Evolutionary conservation across 2,113 vertebrate genomes (phyloP).

Genomic region (Burhinus oedicnemus): DNA sequence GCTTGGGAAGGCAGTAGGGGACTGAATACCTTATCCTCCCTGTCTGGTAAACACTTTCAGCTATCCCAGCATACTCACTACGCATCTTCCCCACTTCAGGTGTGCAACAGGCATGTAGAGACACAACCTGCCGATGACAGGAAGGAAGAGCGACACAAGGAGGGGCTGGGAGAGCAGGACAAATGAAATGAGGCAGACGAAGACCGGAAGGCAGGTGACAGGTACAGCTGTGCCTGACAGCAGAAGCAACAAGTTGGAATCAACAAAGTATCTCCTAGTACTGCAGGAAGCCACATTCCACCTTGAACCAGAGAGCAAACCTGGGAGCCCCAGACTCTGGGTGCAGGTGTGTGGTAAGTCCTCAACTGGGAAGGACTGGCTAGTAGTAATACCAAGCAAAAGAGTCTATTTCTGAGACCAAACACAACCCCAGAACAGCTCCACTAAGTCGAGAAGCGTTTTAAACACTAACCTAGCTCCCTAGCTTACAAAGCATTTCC

Average conservation of each 20-base stretch:
- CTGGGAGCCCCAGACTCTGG: background rate
- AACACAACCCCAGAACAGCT: background rate
- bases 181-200: background rate
- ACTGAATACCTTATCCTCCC: slow-evolving; percentile 63
- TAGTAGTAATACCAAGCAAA: accelerated
- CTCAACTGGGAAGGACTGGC: background rate
- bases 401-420: background rate
- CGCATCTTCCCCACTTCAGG: slow-evolving; percentile 56
- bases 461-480: background rate
- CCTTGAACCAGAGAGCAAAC: background rate
- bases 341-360: background rate
- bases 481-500: background rate
- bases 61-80: background rate
- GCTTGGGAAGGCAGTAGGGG: slow-evolving; percentile 71
- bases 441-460: background rate
- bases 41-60: slow-evolving; percentile 65
- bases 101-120: slow-evolving; percentile 56
- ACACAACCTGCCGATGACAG: slow-evolving; percentile 46
- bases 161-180: slow-evolving; percentile 27
- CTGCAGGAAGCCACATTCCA: background rate
- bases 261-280: background rate
- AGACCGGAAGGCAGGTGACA: slow-evolving; percentile 57
- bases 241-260: background rate
- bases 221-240: background rate
- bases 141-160: background rate